Evolutionary conservation across 2,113 vertebrate genomes (phyloP), one percentile per base, ranked within the genome.

Genomic region (Balaeniceps rex): DNA sequence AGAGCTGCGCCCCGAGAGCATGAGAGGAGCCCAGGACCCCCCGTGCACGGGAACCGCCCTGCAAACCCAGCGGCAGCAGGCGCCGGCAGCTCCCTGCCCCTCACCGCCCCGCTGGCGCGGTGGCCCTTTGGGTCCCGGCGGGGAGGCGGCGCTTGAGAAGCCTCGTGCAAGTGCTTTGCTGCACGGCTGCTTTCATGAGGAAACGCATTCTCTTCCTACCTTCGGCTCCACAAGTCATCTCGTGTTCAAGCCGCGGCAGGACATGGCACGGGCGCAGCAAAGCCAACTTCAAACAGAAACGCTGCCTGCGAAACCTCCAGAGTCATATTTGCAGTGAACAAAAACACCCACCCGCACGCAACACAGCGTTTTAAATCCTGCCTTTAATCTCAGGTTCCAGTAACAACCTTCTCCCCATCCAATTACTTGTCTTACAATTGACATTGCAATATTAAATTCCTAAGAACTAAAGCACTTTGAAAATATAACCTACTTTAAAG

Each of bases 401-500:
- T 25, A 96, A 87, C 94, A 96, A 87, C 94, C 88, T 82, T 81
- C 88, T 97, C 87, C 87, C 61, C 69, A 78, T 78, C 93, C 92
- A 94, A 90, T 93, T 94, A 82, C 87, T 91, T 95, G 83, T 94
- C 86, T 97, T 96, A 93, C 87, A 84, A 58, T 36, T 96, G 95
- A 96, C 93, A 96, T 76, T 13, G 7, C 91, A 74, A 93, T 78
- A 97, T 94, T 95, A 86, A 96, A 96, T 93, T 97, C 96, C 87
- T 94, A 26, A 93, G 89, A 97, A 94, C 36, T 87, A 68, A 89
- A 87, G 77, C 9, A 1, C 79, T 97, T 92, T 85, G 94, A 92
- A 95, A 91, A 68, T 14, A 33, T 68, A 93, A 81, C 95, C 92
- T 93, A 83, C 75, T 82, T 82, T 83, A 84, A 76, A 96, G 60